Conservation (phyloP, 2,113 vertebrate species). For the Zootoca vivipara region DNA sequence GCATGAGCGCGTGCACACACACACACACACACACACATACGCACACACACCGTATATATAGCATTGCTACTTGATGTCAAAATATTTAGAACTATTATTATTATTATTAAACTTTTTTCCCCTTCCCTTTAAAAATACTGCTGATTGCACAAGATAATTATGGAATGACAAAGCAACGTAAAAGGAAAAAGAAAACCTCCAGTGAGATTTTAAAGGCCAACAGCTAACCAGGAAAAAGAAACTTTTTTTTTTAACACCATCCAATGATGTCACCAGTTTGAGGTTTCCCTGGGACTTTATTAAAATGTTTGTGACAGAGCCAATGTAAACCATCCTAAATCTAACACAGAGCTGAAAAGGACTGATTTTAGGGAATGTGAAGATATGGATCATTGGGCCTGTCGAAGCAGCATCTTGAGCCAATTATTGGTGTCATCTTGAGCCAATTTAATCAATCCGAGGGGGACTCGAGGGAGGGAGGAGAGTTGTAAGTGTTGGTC, state of each 20-base stretch:
- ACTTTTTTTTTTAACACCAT: slow-evolving; percentile 83
- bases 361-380: slow-evolving; percentile 89
- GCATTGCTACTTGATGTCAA: slow-evolving; percentile 77
- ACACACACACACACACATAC: too few relatives aligned
- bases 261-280: slow-evolving; percentile 94
- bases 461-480: slow-evolving; percentile 80
- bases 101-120: slow-evolving; percentile 63
- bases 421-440: slow-evolving; percentile 99
- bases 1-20: too few relatives aligned
- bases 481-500: slow-evolving; percentile 91
- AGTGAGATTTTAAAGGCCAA: slow-evolving; percentile 74
- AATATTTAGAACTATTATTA: slow-evolving; percentile 71
- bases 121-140: slow-evolving; percentile 57
- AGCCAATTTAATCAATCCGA: slow-evolving; percentile 99
- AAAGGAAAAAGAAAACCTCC: slow-evolving; percentile 52
- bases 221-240: slow-evolving; percentile 75
- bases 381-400: slow-evolving; percentile 98
- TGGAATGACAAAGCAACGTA: slow-evolving; percentile 70
- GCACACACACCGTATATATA: background rate
- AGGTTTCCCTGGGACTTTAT: slow-evolving; percentile 93
- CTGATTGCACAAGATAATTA: slow-evolving; percentile 69
- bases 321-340: slow-evolving; percentile 99
- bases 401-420: slow-evolving; percentile 94
- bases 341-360: slow-evolving; percentile 92
- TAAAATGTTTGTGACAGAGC: slow-evolving; percentile 95